Evolutionary conservation across 2,888 invertebrate species (phyloP).

Genomic region (Orchestes rusci): DNA sequence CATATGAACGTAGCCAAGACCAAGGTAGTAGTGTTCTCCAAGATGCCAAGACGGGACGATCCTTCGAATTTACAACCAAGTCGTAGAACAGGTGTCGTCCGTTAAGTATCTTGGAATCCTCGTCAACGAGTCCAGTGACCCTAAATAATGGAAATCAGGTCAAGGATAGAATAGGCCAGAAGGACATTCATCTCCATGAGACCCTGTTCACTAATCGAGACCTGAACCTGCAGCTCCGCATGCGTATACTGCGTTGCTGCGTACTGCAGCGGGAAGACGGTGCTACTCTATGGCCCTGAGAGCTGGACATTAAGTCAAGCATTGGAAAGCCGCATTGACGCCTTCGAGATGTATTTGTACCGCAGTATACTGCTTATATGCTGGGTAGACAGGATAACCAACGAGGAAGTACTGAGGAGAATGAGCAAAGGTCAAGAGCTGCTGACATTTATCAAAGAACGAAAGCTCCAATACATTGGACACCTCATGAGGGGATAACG

Average conservation of each 20-base stretch:
- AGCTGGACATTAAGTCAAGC: background rate
- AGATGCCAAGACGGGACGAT: constrained; percentile 1
- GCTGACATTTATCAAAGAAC: background rate
- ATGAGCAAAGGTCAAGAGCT: too few species aligned
- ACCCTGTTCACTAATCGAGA: background rate
- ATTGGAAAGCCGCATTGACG: constrained; percentile 2
- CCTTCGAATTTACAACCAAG: background rate
- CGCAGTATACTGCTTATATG: background rate
- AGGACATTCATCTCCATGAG: constrained; percentile 4
- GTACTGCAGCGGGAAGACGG: background rate
- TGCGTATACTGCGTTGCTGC: background rate
- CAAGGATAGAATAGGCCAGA: background rate
- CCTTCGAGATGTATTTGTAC: constrained; percentile 2
- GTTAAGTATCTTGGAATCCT: constrained; percentile 1
- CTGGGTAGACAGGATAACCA: too few species aligned
- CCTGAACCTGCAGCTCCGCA: background rate
- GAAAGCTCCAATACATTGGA: background rate
- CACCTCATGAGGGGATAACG: background rate
- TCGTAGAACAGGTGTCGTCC: background rate
- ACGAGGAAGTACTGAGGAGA: too few species aligned
- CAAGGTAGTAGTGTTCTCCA: constrained; percentile 1
- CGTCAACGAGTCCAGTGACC: constrained; percentile 1
- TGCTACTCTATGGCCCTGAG: constrained; percentile 1
- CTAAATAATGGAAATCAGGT: constrained; percentile 2
- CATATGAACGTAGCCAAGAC: background rate